Evolutionary conservation across 2,888 invertebrate species (phyloP), one percentile per base, ranked within the genome.

Genomic region (Leptothorax acervorum): DNA sequence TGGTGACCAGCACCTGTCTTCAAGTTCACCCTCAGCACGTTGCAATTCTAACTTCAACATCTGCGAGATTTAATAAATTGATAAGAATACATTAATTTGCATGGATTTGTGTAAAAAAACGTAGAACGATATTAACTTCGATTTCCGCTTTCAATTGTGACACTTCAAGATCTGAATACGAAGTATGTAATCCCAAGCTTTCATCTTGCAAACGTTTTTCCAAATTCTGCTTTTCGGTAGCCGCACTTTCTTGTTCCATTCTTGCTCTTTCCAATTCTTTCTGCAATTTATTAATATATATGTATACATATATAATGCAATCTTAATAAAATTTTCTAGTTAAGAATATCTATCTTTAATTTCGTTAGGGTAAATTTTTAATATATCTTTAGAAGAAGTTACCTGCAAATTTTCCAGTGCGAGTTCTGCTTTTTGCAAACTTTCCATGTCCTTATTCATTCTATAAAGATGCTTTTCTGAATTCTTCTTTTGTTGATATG

Each of bases 391-490:
- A 28, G 18, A 63, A 18, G 28, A n/a, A 68, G 51, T n/a, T 91
- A 95, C 95, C 95, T 99, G 98, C 95, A 99, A 96, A 93, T 98
- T 97, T 93, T 97, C 97, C 55, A 99, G 95, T 11, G 98, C 97
- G 92, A 98, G 96, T 95, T 99, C 99, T 0, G 99, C 99, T 93
- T 97, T 97, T 92, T 98, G 97, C 88, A 99, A 96, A 91, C 98
- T 97, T 93, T 99, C 99, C 98, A 99, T 98, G 92, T 99, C 98
- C 89, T 97, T 97, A 94, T 99, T 97, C 98, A 99, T 99, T 85
- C 98, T 97, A 89, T 97, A 97, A 86, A 99, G 96, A 94, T 99
- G 98, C 86, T 96, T 96, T 92, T 98, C 97, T 55, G 98, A 98
- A 93, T 97, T 97, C 93, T 98, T 98, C 93, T 98, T 98, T 90